phyloP scores from a whole-genome alignment of 2,888 invertebrate species.

The Lacanobia wlatinum region DNA sequence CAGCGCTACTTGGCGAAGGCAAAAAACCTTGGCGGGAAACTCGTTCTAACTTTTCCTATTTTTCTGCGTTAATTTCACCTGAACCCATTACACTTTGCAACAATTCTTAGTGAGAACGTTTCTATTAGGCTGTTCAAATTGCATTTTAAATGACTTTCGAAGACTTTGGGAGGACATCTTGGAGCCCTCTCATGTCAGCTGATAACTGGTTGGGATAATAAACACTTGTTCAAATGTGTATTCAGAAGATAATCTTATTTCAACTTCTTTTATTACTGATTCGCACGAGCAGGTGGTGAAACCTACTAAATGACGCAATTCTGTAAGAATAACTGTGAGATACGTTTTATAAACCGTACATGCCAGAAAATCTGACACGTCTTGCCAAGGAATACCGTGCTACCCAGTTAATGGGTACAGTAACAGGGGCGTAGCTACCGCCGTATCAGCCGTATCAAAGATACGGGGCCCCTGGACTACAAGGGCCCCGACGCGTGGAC shows the following conservation, averaged over 20 bases:
- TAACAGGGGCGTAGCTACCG: too few species aligned
- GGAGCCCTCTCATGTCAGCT: conserved; percentile 46
- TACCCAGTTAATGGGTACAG: too few species aligned
- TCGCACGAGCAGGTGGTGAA: conserved; percentile 1
- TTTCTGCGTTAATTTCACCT: conserved; percentile 90
- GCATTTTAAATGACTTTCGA: conserved; percentile 87
- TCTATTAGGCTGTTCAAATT: conserved; percentile 88
- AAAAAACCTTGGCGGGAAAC: conserved; percentile 87
- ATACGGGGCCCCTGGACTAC: too few species aligned
- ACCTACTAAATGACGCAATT: not conserved
- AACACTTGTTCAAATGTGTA: conserved; percentile 31
- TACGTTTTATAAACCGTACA: too few species aligned
- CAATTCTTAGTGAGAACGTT: conserved; percentile 88
- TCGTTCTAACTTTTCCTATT: conserved; percentile 91
- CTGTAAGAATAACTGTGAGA: not conserved
- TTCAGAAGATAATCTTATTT: conserved; percentile 15
- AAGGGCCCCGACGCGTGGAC: too few species aligned
- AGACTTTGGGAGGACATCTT: conserved; percentile 70
- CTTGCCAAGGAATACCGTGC: too few species aligned
- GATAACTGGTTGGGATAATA: conserved; percentile 38
- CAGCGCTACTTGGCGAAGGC: conserved; percentile 87
- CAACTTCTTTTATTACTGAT: conserved; percentile 10
- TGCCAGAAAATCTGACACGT: too few species aligned
- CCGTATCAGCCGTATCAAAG: too few species aligned
- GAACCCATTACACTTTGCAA: conserved; percentile 91